A percentile compares a stretch with the other conserved stretches of the same genome.
phyloP scores from a whole-genome alignment of 2,888 invertebrate species.

The Merodon equestris region DNA sequence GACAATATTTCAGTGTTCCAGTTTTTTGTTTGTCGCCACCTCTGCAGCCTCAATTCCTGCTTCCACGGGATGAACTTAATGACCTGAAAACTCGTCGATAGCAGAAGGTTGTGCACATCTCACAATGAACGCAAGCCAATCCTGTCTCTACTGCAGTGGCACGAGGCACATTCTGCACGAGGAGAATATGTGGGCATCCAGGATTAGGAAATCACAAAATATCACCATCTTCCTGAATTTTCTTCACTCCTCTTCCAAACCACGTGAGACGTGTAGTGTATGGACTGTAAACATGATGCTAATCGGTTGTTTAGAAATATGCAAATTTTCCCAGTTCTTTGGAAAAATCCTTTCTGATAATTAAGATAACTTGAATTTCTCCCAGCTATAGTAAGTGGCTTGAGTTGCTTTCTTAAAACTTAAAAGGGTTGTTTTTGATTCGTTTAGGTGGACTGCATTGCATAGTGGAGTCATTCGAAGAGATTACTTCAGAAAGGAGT shows the following conservation, averaged over 20 bases:
- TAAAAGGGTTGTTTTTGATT: constrained; percentile 22
- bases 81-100: constrained; percentile 79
- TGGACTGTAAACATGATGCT: constrained; percentile 25
- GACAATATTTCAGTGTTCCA: constrained; percentile 43
- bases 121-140: constrained; percentile 41
- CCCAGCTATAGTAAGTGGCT: constrained; percentile 21
- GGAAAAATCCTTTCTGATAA: constrained; percentile 47
- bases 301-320: constrained; percentile 64
- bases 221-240: constrained; percentile 52
- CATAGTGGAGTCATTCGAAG: constrained; percentile 10
- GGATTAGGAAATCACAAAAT: constrained; percentile 67
- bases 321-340: constrained; percentile 33
- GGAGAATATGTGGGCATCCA: constrained; percentile 47
- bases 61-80: constrained; percentile 74
- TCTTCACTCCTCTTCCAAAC: too few relatives aligned
- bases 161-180: background rate
- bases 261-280: too few relatives aligned
- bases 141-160: constrained; percentile 39
- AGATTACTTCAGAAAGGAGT: constrained; percentile 18
- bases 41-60: background rate
- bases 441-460: background rate
- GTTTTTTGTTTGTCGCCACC: constrained; percentile 57
- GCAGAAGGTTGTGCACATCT: constrained; percentile 69
- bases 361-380: constrained; percentile 41
- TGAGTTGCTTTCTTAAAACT: constrained; percentile 7